phyloP scores from a whole-genome alignment of 2,888 invertebrate genomes.

The Pristionchus japonicus region DNA sequence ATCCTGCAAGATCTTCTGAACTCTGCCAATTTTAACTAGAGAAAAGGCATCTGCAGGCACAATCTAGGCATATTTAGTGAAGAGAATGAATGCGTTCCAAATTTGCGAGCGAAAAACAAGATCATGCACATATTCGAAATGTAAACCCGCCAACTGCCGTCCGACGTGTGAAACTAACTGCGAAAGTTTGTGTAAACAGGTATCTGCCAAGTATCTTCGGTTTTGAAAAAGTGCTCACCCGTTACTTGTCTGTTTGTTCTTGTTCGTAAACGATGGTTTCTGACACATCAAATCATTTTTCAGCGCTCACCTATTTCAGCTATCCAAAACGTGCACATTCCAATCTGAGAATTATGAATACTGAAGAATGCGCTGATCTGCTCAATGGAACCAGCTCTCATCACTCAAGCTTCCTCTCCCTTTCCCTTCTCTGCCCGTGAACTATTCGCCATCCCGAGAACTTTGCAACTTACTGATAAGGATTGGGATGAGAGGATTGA shows the following conservation, averaged over 20 bases:
- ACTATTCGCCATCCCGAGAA: not conserved
- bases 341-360: not conserved
- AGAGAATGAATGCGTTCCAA: no score
- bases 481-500: not conserved
- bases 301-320: not conserved
- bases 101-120: no score
- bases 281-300: not conserved
- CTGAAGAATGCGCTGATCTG: not conserved
- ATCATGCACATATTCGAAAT: no score
- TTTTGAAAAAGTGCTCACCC: no score
- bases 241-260: not conserved
- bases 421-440: not conserved
- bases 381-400: not conserved
- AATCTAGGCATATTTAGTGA: not conserved
- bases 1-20: not conserved
- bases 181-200: no score
- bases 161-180: no score
- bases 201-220: no score
- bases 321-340: not conserved
- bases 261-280: not conserved
- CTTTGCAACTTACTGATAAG: not conserved
- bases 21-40: not conserved
- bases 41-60: not conserved
- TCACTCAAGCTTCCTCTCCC: not conserved
- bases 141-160: no score